phyloP scores from a whole-genome alignment of 2,797 vertebrate species.

The Brotula barbata region DNA sequence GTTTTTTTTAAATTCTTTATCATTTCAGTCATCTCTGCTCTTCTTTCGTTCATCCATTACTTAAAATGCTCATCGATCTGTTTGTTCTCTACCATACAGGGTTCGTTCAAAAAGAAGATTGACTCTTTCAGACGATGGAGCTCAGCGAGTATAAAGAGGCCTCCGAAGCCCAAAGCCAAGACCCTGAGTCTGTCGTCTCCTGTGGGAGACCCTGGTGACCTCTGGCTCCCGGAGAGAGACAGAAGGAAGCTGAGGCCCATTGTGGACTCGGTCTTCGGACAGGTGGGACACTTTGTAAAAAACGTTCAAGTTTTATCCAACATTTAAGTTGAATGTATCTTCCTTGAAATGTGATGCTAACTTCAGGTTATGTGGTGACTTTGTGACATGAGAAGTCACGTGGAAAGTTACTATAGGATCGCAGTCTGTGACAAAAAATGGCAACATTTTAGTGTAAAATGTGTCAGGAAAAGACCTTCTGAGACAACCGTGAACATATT shows the following conservation, averaged over 20 bases:
- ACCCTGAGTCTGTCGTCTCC: slow-evolving; percentile 73
- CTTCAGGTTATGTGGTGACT: too few species aligned
- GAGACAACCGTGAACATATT: too few species aligned
- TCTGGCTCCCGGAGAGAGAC: slow-evolving; percentile 62
- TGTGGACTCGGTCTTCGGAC: slow-evolving; percentile 81
- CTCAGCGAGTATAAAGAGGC: slow-evolving; percentile 75
- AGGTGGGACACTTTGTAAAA: slow-evolving; percentile 66
- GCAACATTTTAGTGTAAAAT: too few species aligned
- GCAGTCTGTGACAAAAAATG: too few species aligned
- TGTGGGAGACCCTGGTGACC: slow-evolving; percentile 58
- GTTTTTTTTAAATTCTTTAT: too few species aligned
- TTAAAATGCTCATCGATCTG: neutral
- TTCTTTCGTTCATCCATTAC: neutral
- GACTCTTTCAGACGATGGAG: slow-evolving; percentile 81
- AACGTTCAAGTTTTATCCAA: too few species aligned
- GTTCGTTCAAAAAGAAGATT: slow-evolving; percentile 81
- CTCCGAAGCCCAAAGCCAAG: slow-evolving; percentile 75
- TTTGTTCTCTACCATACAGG: slow-evolving; percentile 52
- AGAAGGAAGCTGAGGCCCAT: slow-evolving; percentile 75
- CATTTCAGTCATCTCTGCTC: too few species aligned
- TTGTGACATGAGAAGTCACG: too few species aligned
- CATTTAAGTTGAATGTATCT: too few species aligned
- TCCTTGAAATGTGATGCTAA: too few species aligned
- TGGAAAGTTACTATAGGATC: too few species aligned
- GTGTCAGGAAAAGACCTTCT: too few species aligned